phyloP scores from a whole-genome alignment of 2,888 invertebrate species.

The Hermaeophaga mercurialis region DNA sequence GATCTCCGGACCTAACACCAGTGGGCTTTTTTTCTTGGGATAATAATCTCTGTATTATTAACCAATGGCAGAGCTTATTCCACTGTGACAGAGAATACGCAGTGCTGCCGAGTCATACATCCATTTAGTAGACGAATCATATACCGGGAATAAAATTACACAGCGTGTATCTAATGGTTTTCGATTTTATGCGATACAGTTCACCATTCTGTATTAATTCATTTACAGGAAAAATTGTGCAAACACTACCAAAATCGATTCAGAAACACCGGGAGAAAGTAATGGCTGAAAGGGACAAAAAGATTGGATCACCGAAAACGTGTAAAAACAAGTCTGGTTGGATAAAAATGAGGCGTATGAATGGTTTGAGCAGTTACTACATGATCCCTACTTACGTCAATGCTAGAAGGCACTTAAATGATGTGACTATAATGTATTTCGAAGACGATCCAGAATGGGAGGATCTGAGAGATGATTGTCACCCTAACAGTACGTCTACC shows the following conservation, averaged over 20 bases:
- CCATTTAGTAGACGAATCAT: too few species aligned
- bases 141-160: too few species aligned
- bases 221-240: background rate
- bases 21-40: too few species aligned
- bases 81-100: too few species aligned
- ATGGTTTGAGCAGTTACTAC: background rate
- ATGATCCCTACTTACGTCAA: background rate
- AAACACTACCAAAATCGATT: background rate
- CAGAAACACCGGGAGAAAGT: background rate
- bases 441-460: conserved; percentile 4
- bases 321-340: background rate
- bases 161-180: too few species aligned
- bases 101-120: too few species aligned
- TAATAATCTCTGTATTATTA: too few species aligned
- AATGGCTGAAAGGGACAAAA: background rate
- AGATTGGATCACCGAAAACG: background rate
- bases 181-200: too few species aligned
- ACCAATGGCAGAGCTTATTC: too few species aligned
- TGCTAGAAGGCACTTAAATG: background rate
- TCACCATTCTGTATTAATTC: too few species aligned
- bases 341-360: conserved; percentile 1
- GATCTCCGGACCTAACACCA: too few species aligned
- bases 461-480: background rate
- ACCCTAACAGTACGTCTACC: too few species aligned
- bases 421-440: background rate